Base-by-base conservation (phyloP, 2,113 vertebrate species). In the Actinemys pallida region DNA sequence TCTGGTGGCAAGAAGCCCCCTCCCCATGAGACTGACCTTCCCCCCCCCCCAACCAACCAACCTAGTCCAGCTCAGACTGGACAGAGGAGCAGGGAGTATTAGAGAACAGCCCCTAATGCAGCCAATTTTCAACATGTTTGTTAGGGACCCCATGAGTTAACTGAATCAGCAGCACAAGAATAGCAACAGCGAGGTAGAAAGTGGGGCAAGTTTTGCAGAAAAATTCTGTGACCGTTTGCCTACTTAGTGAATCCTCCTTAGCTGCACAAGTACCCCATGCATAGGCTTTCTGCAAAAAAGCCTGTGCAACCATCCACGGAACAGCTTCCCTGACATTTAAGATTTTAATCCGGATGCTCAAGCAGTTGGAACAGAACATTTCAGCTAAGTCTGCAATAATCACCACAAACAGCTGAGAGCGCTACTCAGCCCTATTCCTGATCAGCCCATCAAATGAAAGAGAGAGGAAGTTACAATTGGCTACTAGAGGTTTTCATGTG, bases 1-100 rank as follows among this genome's bases (percentile, higher is more conserved):
- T 27, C 81, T 0, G 0, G 35, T 2, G 3, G 56, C 12, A 2
- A 0, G 14, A 47, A 47, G 1, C 39, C 35, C 69, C 80, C 50
- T 90, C 17, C 7, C 35, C 5, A 20, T 10, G 50, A 81, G 50
- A 39, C 47, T 8, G 50, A 24, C 19, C 42, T 45, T 39, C 5
- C 72, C 45, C 45, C 2, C 39, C 1, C 22, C 5, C 53, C 8
- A 27, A 42, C 20, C 45, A 25, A 39, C 22, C 42, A 78, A 25
- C 42, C 24, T 47, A 14, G 11, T 47, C 75, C 75, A 42, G 42
- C 75, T 78, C 75, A 45, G 42, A 47, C 22, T 14, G 42, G 22
- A 22, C 22, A 78, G 24, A 47, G 42, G 72, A 27, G 4, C 39
- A 47, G 8, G 24, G 25, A 6, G 6, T 76, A 27, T 27, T 25